These are phyloP conservation scores for Caenorhabditis doughertyi DNA, from an alignment of 2,888 invertebrate species.

Conservation along the genomic window DNA sequence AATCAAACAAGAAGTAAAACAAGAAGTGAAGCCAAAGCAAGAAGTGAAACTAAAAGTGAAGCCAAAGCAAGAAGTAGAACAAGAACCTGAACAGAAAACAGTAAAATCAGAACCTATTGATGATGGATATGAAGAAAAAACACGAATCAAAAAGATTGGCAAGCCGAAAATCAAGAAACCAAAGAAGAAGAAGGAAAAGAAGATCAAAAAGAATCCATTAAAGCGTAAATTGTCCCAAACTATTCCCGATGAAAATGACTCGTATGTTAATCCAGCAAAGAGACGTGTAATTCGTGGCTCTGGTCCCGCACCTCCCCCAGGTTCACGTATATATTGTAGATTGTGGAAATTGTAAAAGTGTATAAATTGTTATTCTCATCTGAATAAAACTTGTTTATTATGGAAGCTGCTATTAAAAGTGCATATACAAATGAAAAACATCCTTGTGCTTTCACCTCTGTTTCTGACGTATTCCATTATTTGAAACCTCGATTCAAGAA, in stretches of 20 bases:
- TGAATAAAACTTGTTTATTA: too few relatives aligned
- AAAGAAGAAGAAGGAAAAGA: background rate
- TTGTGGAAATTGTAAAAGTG: constrained; percentile 5
- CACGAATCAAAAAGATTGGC: too few relatives aligned
- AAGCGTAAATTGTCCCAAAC: too few relatives aligned
- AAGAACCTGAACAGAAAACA: too few relatives aligned
- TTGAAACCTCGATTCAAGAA: background rate
- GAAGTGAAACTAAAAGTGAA: too few relatives aligned
- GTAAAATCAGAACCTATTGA: too few relatives aligned
- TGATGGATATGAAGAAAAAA: too few relatives aligned
- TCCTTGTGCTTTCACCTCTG: constrained; percentile 23
- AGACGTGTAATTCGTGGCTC: background rate
- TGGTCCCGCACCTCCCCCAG: background rate
- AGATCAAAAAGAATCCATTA: too few relatives aligned
- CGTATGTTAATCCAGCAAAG: background rate
- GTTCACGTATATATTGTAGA: constrained; percentile 7
- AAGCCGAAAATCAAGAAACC: background rate
- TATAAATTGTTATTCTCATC: background rate
- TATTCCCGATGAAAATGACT: too few relatives aligned
- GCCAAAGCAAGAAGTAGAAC: too few relatives aligned
- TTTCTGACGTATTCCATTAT: background rate
- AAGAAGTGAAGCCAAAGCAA: too few relatives aligned
- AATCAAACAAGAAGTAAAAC: too few relatives aligned
- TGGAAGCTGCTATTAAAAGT: constrained; percentile 15
- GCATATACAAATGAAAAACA: background rate